Evolutionary conservation across 2,888 invertebrate genomes (phyloP), one percentile per base, ranked within the genome.

Genomic region (Euplexia lucipara): DNA sequence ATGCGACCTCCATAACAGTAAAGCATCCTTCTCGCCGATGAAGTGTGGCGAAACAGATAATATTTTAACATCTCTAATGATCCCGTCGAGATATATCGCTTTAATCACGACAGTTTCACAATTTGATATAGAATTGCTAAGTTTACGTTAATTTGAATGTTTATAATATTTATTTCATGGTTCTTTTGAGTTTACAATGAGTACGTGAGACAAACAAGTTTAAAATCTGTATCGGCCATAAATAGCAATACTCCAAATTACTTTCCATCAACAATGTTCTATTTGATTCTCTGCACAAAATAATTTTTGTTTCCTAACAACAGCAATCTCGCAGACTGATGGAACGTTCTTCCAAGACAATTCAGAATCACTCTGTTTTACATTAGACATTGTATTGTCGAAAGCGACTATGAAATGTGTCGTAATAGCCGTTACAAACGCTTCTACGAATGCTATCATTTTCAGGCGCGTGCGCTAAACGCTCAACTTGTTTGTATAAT

Each of bases 1-100:
- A 83, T 84, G 83, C 83, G 86, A 85, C 86, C 87, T 86, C 86
- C 74, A 84, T 88, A 84, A 82, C 85, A 82, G 86, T 85, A 83
- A 83, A 85, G 80, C 84, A 85, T 86, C 86, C 84, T 86, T 85
- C 82, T 81, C 66, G 68, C 63, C 74, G 74, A 78, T 74, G 78
- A 79, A 81, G 78, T 77, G 82, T 85, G 80, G 77, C 82, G 83
- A 86, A 85, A 82, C 69, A 82, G 75, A 75, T 76, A 76, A 83
- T 79, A 79, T 83, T 80, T 82, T 75, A 74, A 56, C 75, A 71
- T 82, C 65, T 61, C 64, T 78, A 81, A 81, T 78, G 75, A 69
- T 53, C 44, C 42, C 69, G 47, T 58, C 64, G 52, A 70, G 60
- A 64, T 66, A 57, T 62, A 64, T 60, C 35, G 59, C 67, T 70